Evolutionary conservation across 2,113 vertebrate genomes (phyloP).

Genomic region (Lampris megalopsis): DNA sequence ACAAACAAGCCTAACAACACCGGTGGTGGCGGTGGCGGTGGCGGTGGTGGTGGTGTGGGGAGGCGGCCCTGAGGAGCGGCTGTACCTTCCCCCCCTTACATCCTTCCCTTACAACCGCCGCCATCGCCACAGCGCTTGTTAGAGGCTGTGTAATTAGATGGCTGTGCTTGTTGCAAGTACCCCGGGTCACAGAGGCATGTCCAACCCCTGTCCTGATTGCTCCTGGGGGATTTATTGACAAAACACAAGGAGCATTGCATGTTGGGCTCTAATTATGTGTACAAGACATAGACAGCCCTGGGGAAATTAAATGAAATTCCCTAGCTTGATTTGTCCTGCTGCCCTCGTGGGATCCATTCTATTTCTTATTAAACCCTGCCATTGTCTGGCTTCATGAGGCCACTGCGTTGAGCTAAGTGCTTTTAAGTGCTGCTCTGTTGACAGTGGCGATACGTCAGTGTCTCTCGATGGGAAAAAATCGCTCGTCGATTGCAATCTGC

Average conservation of each 20-base stretch:
- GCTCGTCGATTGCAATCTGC: conserved; percentile 60
- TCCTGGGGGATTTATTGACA: conserved; percentile 96
- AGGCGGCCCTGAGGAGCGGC: conserved; percentile 55
- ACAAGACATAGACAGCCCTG: conserved; percentile 92
- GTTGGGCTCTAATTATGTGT: conserved; percentile 98
- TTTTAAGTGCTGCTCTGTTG: conserved; percentile 63
- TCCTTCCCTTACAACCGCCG: conserved; percentile 78
- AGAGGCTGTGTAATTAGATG: conserved; percentile 92
- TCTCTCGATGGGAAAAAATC: conserved; percentile 63
- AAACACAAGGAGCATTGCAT: conserved; percentile 94
- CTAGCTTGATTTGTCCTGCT: conserved; percentile 91
- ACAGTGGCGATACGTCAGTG: conserved; percentile 62
- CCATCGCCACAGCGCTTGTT: conserved; percentile 87
- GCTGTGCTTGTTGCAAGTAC: conserved; percentile 90
- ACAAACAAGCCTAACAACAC: conserved; percentile 73
- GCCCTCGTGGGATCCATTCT: conserved; percentile 93
- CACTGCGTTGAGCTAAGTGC: conserved; percentile 82
- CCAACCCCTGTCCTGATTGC: conserved; percentile 96
- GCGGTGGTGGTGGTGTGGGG: too few species aligned
- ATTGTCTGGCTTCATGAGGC: conserved; percentile 95
- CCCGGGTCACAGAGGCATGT: conserved; percentile 95
- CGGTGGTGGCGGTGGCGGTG: neutral
- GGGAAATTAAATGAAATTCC: conserved; percentile 99
- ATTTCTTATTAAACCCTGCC: conserved; percentile 96
- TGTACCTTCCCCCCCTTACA: conserved; percentile 56